phyloP scores from a whole-genome alignment of 64 coral and sea anemone species.

The Orbicella faveolata region DNA sequence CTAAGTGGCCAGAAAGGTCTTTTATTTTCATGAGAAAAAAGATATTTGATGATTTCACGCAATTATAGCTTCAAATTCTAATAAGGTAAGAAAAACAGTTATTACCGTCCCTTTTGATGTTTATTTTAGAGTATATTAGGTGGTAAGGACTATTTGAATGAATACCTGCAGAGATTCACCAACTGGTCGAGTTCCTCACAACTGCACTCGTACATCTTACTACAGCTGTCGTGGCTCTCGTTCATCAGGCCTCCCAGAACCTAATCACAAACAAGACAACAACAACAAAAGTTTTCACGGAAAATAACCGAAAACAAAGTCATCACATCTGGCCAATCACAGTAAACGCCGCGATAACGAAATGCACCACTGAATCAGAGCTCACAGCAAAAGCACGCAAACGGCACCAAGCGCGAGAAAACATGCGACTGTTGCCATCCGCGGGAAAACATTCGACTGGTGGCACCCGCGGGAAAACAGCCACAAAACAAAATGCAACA shows the following conservation, averaged over 20 bases:
- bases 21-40: too few relatives aligned
- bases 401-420: not conserved
- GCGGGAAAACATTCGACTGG: not conserved
- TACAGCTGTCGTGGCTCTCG: conserved; percentile 76
- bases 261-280: conserved; percentile 16
- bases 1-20: too few relatives aligned
- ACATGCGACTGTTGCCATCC: not conserved
- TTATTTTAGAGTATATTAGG: too few relatives aligned
- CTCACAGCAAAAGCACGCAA: not conserved
- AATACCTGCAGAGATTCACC: conserved; percentile 62
- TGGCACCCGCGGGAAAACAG: not conserved
- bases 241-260: conserved; percentile 73
- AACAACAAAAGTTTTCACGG: not conserved
- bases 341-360: not conserved
- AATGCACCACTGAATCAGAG: not conserved
- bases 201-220: conserved; percentile 72
- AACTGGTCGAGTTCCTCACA: conserved; percentile 75
- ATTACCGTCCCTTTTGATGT: too few relatives aligned
- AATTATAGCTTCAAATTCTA: too few relatives aligned
- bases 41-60: too few relatives aligned
- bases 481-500: too few relatives aligned
- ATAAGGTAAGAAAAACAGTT: too few relatives aligned
- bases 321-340: not conserved
- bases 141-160: not conserved
- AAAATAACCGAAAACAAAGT: not conserved